phyloP scores from a whole-genome alignment of 2,113 vertebrate genomes.

The Spizaetus ornatus region DNA sequence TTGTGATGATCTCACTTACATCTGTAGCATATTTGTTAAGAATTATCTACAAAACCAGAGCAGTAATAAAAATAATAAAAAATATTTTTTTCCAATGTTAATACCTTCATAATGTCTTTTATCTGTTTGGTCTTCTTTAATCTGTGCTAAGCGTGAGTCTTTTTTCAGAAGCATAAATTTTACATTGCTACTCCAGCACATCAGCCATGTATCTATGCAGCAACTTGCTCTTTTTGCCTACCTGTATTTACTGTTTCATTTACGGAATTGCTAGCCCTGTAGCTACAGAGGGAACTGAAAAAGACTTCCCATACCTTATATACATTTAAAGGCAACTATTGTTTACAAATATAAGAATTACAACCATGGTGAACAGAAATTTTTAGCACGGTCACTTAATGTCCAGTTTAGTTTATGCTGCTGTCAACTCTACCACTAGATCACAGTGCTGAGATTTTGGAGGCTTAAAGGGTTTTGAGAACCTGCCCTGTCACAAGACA shows the following conservation, averaged over 20 bases:
- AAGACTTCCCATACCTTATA: not conserved
- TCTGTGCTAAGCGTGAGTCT: not conserved
- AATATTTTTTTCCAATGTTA: not conserved
- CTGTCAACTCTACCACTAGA: not conserved
- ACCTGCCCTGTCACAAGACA: not conserved
- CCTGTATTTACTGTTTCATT: not conserved
- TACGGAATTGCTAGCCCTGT: not conserved
- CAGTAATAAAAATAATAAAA: not conserved
- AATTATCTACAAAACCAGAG: constrained; percentile 3
- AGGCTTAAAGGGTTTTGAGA: not conserved
- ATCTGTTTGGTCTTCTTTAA: not conserved
- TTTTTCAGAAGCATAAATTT: not conserved
- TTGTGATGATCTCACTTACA: constrained; percentile 81
- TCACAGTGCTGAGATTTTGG: not conserved
- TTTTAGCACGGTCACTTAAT: not conserved
- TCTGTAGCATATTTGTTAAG: constrained; percentile 84
- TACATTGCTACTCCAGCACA: not conserved
- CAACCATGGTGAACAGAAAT: not conserved
- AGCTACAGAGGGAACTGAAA: not conserved
- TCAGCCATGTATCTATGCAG: not conserved
- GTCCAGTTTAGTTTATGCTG: not conserved
- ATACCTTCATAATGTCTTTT: not conserved
- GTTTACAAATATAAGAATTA: not conserved
- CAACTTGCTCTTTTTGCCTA: not conserved
- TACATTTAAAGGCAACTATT: not conserved